Evolutionary conservation across 2,113 vertebrate genomes (phyloP).

Genomic region (Turnix velox): DNA sequence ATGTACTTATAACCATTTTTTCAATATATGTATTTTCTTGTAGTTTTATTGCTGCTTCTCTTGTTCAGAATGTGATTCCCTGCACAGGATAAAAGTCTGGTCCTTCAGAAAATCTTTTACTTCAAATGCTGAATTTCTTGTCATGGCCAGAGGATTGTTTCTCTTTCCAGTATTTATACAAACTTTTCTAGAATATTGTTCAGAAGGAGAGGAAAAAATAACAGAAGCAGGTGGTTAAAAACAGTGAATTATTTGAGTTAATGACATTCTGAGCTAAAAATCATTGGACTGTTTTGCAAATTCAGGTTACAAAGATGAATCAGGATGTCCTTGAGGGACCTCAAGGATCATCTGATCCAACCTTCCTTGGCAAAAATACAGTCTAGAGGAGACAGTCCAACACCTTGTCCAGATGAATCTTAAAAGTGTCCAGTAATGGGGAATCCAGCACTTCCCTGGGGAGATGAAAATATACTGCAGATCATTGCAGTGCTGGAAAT

Average conservation of each 20-base stretch:
- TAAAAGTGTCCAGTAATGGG: not conserved
- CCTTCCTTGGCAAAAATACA: not conserved
- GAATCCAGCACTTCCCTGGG: not conserved
- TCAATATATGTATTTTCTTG: not conserved
- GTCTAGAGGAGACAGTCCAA: not conserved
- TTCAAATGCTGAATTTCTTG: not conserved
- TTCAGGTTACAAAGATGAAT: not conserved
- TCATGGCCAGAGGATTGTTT: not conserved
- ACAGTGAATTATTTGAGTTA: not conserved
- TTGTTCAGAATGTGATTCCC: not conserved
- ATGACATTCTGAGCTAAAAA: not conserved
- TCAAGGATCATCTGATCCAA: not conserved
- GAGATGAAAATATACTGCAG: not conserved
- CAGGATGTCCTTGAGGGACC: no score
- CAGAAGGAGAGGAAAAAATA: not conserved
- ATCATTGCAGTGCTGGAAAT: not conserved
- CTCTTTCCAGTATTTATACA: not conserved
- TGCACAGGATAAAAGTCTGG: not conserved
- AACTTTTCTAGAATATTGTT: not conserved
- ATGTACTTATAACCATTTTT: not conserved
- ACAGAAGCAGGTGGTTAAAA: not conserved
- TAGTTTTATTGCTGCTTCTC: not conserved
- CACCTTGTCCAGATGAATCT: not conserved
- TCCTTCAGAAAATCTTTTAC: not conserved
- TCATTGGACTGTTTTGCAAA: not conserved